Conservation (phyloP, 2,113 vertebrate genomes). For the Nerophis lumbriciformis region DNA sequence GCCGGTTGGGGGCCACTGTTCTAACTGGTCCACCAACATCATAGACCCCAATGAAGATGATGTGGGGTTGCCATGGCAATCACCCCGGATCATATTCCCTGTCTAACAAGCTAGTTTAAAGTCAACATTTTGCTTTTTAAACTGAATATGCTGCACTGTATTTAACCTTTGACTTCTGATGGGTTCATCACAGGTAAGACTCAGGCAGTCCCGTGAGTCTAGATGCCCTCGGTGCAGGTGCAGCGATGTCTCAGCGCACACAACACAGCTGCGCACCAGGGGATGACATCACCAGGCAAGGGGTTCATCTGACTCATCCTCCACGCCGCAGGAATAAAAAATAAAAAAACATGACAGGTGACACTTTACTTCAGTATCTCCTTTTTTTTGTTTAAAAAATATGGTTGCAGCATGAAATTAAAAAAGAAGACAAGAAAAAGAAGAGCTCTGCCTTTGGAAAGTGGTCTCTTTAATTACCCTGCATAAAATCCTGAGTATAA, state of each 20-base stretch:
- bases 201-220: conserved; percentile 37
- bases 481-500: conserved; percentile 66
- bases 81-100: too few relatives aligned
- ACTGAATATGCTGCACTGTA: too few relatives aligned
- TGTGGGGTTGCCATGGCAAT: too few relatives aligned
- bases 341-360: conserved; percentile 47
- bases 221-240: conserved; percentile 62
- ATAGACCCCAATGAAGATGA: too few relatives aligned
- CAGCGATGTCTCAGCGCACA: conserved; percentile 48
- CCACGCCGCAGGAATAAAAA: conserved; percentile 17
- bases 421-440: conserved; percentile 36
- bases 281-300: conserved; percentile 74
- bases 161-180: conserved; percentile 35
- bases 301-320: conserved; percentile 67
- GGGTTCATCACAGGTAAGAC: conserved; percentile 36
- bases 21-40: too few relatives aligned
- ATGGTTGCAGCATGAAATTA: conserved; percentile 28
- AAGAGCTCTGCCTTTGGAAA: conserved; percentile 56
- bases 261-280: conserved; percentile 60
- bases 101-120: too few relatives aligned
- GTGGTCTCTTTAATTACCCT: conserved; percentile 63
- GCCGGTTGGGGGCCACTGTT: too few relatives aligned
- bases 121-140: too few relatives aligned
- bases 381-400: conserved; percentile 24
- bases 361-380: conserved; percentile 34